These are phyloP conservation scores for Trissolcus brochymenae DNA, from an alignment of 2,888 invertebrate species.

Conservation along the genomic window DNA sequence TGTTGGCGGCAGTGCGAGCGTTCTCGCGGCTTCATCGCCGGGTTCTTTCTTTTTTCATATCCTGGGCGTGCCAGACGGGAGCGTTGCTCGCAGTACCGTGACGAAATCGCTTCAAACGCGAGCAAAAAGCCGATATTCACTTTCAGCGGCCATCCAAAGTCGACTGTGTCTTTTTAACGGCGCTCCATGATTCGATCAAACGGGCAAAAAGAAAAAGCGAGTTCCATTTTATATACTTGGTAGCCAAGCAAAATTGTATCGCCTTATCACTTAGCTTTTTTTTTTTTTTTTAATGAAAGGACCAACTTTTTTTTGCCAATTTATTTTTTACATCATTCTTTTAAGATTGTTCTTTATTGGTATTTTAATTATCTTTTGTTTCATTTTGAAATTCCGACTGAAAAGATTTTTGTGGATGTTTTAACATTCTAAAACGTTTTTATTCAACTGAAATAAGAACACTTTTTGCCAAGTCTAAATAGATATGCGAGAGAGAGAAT, in stretches of 20 bases:
- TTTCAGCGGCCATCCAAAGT: slow-evolving; percentile 51
- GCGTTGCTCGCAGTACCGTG: slow-evolving; percentile 56
- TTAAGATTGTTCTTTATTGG: too few relatives aligned
- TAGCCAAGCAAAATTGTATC: too few relatives aligned
- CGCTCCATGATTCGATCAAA: slow-evolving; percentile 36
- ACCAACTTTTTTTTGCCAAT: too few relatives aligned
- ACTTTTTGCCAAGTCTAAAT: too few relatives aligned
- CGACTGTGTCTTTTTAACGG: slow-evolving; percentile 42
- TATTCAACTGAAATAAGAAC: not conserved
- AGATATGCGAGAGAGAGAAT: not conserved
- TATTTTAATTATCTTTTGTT: too few relatives aligned
- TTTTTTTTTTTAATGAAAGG: too few relatives aligned
- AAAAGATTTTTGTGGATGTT: not conserved
- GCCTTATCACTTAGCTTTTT: too few relatives aligned
- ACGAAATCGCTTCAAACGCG: slow-evolving; percentile 52
- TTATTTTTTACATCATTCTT: too few relatives aligned
- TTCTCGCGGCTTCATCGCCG: slow-evolving; percentile 49
- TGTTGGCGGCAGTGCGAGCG: slow-evolving; percentile 36
- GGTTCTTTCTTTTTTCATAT: slow-evolving; percentile 51
- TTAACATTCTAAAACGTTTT: too few relatives aligned
- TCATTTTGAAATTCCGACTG: too few relatives aligned
- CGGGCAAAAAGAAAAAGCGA: slow-evolving; percentile 39
- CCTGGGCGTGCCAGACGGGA: slow-evolving; percentile 57
- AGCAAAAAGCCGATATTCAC: slow-evolving; percentile 57
- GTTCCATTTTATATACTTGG: slow-evolving; percentile 9